Evolutionary conservation across 2,113 vertebrate genomes (phyloP).

Genomic region (Stigmatopora argus): DNA sequence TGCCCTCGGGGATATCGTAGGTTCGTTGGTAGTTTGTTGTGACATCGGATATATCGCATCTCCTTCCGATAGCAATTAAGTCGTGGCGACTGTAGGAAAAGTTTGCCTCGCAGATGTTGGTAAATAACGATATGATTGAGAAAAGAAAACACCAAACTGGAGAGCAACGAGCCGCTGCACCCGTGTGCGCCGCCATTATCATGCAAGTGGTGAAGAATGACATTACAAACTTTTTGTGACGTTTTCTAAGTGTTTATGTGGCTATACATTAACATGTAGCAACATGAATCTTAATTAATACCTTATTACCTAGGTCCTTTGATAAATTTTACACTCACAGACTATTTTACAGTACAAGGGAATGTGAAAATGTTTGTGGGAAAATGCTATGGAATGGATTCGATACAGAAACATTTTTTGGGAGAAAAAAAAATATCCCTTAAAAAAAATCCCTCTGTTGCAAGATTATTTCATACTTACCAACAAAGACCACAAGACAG

Average conservation of each 20-base stretch:
- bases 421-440: neutral
- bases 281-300: conserved; percentile 56
- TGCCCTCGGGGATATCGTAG: too few relatives aligned
- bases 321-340: conserved; percentile 35
- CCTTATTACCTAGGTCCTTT: conserved; percentile 32
- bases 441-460: too few relatives aligned
- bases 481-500: conserved; percentile 54
- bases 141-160: too few relatives aligned
- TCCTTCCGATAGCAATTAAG: too few relatives aligned
- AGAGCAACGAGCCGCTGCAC: too few relatives aligned
- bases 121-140: too few relatives aligned
- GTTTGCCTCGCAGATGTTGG: too few relatives aligned
- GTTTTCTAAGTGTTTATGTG: conserved; percentile 52
- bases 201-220: too few relatives aligned
- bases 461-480: conserved; percentile 36
- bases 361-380: conserved; percentile 12
- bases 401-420: neutral
- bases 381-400: conserved; percentile 11
- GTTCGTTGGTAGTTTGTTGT: too few relatives aligned
- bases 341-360: conserved; percentile 19
- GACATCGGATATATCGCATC: too few relatives aligned
- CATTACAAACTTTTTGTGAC: conserved; percentile 37
- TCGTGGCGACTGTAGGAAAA: too few relatives aligned
- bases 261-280: conserved; percentile 30
- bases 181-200: too few relatives aligned